Base-by-base conservation (phyloP, 2,888 invertebrate genomes). In the Diogma glabrata region DNA sequence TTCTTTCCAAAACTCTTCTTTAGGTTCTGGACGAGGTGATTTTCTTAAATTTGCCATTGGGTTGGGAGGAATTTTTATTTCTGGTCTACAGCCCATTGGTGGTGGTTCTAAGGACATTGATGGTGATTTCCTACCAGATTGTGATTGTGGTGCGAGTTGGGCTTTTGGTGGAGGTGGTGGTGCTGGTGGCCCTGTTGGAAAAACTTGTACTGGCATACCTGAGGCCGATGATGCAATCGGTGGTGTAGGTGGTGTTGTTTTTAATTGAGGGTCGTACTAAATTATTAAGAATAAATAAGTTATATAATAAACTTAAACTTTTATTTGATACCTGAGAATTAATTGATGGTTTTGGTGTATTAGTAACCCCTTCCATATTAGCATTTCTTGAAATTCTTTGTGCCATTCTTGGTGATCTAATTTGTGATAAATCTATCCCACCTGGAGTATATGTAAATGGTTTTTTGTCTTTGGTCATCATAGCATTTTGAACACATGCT, bases 391-490 rank as follows among this genome's bases (percentile, higher is more conserved):
- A 75, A 54, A 76, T 67, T 26, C 92, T 75, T 58, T 88, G 77
- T 3, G 87, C 87, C 90, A 93, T 91, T 59, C 90, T 79, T 9
- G 92, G 92, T 50, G 90, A 91, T 55, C 82, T 79, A 54, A 93
- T 91, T 71, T 93, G 90, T 9, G 90, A 89, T 49, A 93, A 74
- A 68, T 93, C 90, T 53, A 93, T 76, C 56, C 93, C 93, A 16
- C 93, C 92, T 2, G 93, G 93, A 16, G 92, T 91, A 68, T 94
- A 94, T n/a, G 93, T 93, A 67, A 94, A 94, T 10, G 93, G 93
- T 64, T 93, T 93, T 70, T 93, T 94, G 70, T 93, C 93, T 71
- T 92, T 92, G 61, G 88, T 89, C 84, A 91, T 84, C 89, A 91
- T 91, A 26, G 92, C 91, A 68, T 90, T 89, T 67, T 91, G 90